A percentile compares a stretch with the other conserved stretches of the same genome.
phyloP scores from a whole-genome alignment of 2,797 vertebrate species.

The Labroides dimidiatus region DNA sequence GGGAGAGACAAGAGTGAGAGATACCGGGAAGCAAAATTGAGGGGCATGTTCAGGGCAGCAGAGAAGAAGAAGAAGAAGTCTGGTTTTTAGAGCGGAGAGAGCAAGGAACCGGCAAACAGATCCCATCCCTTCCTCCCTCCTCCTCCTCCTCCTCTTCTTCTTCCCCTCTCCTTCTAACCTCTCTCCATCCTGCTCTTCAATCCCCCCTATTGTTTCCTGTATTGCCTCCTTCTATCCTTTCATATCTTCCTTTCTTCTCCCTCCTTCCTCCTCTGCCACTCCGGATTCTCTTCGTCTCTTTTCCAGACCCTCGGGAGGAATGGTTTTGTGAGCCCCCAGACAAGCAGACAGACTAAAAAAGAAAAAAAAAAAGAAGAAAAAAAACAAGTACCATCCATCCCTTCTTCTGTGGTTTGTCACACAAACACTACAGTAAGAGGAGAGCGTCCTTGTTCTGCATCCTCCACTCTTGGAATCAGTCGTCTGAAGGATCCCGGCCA shows the following conservation, averaged over 20 bases:
- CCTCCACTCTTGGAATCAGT: slow-evolving; percentile 58
- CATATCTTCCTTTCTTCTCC: slow-evolving; percentile 62
- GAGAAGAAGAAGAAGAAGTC: slow-evolving; percentile 68
- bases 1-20: slow-evolving; percentile 53
- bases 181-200: slow-evolving; percentile 55
- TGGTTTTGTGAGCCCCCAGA: slow-evolving; percentile 58
- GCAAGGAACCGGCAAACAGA: slow-evolving; percentile 68
- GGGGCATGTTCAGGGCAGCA: slow-evolving; percentile 77
- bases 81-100: slow-evolving; percentile 70
- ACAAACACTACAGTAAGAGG: slow-evolving; percentile 38
- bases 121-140: slow-evolving; percentile 60
- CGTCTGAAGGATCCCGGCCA: slow-evolving; percentile 62
- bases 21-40: slow-evolving; percentile 69
- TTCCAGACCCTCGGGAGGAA: slow-evolving; percentile 42
- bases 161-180: slow-evolving; percentile 55
- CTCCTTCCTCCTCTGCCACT: slow-evolving; percentile 47
- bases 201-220: slow-evolving; percentile 71
- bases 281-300: slow-evolving; percentile 43
- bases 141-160: slow-evolving; percentile 45
- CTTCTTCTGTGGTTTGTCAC: slow-evolving; percentile 49
- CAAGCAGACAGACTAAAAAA: slow-evolving; percentile 65
- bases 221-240: slow-evolving; percentile 49
- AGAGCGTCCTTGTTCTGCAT: slow-evolving; percentile 44
- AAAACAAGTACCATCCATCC: slow-evolving; percentile 55
- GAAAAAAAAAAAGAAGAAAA: no score